Base-by-base conservation (phyloP, 1,140 invertebrate species). In the Aphaenogaster ashmeadi region DNA sequence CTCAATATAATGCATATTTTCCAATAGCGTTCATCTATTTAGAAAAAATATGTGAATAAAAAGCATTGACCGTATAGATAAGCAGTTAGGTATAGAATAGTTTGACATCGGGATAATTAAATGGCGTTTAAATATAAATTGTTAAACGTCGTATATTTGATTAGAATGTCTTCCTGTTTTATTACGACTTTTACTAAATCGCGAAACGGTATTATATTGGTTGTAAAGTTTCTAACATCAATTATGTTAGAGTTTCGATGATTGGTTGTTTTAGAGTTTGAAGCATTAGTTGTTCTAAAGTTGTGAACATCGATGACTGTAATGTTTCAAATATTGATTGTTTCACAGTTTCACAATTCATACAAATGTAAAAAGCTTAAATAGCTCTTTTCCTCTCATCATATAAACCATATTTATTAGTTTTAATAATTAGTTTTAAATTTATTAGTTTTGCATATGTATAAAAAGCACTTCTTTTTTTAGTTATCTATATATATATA, bases 231-330 rank as follows among this genome's bases (percentile, higher is more conserved):
- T 33, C 9, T 15, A 44, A 41, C 33, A 27, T 64, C 2, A 64
- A 18, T 54, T 81, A 81, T 44, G 27, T 21, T 56, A 11, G 5
- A 81, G 21, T 81, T 81, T 18, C 56, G 9, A 52, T n/a, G 54
- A 67, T 41, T 47, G 74, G 8, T 52, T 18, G 9, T 78, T 67
- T 27, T 52, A 52, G n/a, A 80, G 33, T 27, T 80, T 67, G 62
- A 18, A 81, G 66, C 62, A 44, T 71, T 71, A 56, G 4, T 67
- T 54, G 7, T 81, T 44, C 9, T 81, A 81, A 71, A 56, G 21
- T 81, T 81, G 56, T 4, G 15, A 81, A 36, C 21, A 50, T 27
- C 15, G 1, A 15, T 18, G 8, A 41, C 13, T 41, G 9, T 69
- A 18, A n/a, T 69, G 50, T 15, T 56, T 44, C 52, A 44, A 56